Base-by-base conservation (phyloP, 1,140 invertebrate genomes). In the Bombus consobrinus region DNA sequence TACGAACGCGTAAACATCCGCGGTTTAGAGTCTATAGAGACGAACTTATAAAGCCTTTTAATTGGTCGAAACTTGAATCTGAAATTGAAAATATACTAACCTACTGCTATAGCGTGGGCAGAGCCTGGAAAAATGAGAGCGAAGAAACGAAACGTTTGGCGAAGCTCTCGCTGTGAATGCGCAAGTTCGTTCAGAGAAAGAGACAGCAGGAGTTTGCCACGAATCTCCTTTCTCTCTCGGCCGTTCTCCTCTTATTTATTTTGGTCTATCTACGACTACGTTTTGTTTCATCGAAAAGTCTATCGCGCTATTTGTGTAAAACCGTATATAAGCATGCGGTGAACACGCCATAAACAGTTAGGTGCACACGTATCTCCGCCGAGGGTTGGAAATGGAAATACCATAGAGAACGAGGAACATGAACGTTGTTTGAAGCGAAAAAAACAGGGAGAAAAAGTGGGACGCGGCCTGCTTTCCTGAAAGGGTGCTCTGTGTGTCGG, bases 401-500 rank as follows among this genome's bases (percentile, higher is more conserved):
- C 41, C 75, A 32, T 34, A 37, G n/a, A n/a, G 32, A 57, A 59
- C 71, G 62, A 39, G 69, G 59, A 82, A 64, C 71, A n/a, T 9
- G 71, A 39, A 66, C 53, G 82, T 66, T 37, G 62, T 71, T 84
- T 62, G 71, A 64, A 43, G 34, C 10, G 3, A 62, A 76, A 73
- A 74, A 84, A 66, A 62, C 22, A 47, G 72, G 75, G 75, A 43
- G 75, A 83, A 83, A 80, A 87, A 87, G 75, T 87, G 76, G 86
- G 75, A 87, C 82, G 86, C 82, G 86, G 13, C 86, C 86, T 87
- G 82, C 68, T 87, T 84, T 79, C n/a, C 74, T 87, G 87, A 89
- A 88, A 89, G 83, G 87, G 83, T 78, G 79, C 86, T 85, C 84
- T 87, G 86, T 87, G 71, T 53, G 73, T 62, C 73, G 57, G 71